Percentiles rank a stretch among this genome's conserved stretches.
These are phyloP conservation scores for Onchidella celtica DNA, from an alignment of 2,888 invertebrate species.

Conservation along the genomic window DNA sequence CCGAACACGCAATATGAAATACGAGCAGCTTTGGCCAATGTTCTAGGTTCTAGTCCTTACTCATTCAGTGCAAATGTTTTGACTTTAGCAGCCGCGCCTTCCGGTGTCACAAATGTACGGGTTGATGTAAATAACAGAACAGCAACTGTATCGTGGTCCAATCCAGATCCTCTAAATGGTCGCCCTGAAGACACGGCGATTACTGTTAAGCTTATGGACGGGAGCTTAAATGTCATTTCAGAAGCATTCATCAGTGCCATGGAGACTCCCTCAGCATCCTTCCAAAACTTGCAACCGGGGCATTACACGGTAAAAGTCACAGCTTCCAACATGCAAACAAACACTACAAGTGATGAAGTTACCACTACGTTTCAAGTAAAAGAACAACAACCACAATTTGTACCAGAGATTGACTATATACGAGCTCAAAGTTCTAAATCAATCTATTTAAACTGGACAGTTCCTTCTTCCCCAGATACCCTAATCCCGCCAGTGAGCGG, in stretches of 20 bases:
- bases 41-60: not conserved
- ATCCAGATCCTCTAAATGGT: conserved; percentile 35
- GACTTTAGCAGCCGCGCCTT: conserved; percentile 24
- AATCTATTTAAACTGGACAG: conserved; percentile 26
- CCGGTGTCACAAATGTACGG: conserved; percentile 26
- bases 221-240: not conserved
- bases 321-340: conserved; percentile 22
- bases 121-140: conserved; percentile 18
- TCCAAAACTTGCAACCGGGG: conserved; percentile 11
- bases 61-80: not conserved
- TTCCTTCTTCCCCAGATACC: not conserved
- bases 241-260: not conserved
- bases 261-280: not conserved
- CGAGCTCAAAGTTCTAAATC: not conserved
- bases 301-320: conserved; percentile 5
- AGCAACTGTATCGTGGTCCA: conserved; percentile 26
- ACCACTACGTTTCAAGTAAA: not conserved
- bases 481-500: conserved; percentile 10
- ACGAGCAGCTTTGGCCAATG: conserved; percentile 5
- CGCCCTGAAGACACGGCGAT: conserved; percentile 2
- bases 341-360: not conserved
- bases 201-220: not conserved
- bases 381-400: not conserved
- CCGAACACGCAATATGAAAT: conserved; percentile 23
- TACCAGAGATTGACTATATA: conserved; percentile 9